Percentiles rank a stretch among this genome's conserved stretches.
Conservation (phyloP, 2,113 vertebrate species). For the Copsychus sechellarum region DNA sequence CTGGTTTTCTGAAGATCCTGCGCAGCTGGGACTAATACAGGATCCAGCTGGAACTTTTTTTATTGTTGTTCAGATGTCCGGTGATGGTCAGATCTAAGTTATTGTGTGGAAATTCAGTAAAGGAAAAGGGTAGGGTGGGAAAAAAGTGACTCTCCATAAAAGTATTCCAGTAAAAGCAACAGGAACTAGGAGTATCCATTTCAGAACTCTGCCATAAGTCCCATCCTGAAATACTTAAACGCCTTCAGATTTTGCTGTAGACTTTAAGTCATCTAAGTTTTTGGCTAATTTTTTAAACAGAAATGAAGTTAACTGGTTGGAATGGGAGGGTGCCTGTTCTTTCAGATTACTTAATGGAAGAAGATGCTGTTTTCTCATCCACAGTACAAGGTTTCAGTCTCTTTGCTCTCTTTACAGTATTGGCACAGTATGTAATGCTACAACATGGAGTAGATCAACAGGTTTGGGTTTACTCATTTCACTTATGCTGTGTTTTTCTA, state of each 20-base stretch:
- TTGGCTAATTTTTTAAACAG: constrained; percentile 24
- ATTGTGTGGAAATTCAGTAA: constrained; percentile 76
- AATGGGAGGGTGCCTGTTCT: not conserved
- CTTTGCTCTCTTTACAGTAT: not conserved
- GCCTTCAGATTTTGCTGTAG: constrained; percentile 47
- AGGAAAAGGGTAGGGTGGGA: constrained; percentile 81
- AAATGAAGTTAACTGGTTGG: not conserved
- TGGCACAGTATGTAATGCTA: not conserved
- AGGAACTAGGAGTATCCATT: constrained; percentile 73
- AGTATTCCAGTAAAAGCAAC: constrained; percentile 71
- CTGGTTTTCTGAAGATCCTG: constrained; percentile 22
- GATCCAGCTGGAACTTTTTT: constrained; percentile 72
- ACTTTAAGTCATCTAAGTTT: constrained; percentile 14
- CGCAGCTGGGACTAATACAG: constrained; percentile 70
- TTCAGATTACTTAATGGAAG: not conserved
- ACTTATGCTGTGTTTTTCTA: not conserved
- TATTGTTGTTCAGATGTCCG: constrained; percentile 68
- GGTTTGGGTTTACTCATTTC: not conserved
- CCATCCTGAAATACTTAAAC: constrained; percentile 65
- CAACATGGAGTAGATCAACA: not conserved
- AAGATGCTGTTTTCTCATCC: not conserved
- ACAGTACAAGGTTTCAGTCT: not conserved
- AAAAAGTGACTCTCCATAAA: constrained; percentile 73
- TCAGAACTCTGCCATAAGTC: constrained; percentile 51
- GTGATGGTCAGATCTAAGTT: constrained; percentile 69